Conservation (phyloP, 2,888 invertebrate species). For the Cephonodes hylas region DNA sequence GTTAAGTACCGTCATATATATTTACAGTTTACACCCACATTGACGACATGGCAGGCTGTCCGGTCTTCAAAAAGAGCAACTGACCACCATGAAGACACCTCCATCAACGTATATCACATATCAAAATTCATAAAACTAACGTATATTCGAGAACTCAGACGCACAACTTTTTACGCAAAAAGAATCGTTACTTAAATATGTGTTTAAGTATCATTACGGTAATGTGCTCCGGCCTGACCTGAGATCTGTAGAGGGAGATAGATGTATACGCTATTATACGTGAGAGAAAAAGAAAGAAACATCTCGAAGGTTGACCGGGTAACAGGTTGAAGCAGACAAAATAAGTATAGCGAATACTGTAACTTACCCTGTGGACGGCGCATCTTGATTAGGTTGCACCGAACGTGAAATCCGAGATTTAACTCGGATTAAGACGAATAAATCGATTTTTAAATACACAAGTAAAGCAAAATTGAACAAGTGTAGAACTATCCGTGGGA, state of each 20-base stretch:
- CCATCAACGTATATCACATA: conserved; percentile 14
- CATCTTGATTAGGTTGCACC: conserved; percentile 54
- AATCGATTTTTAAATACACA: background rate
- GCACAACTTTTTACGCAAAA: conserved; percentile 67
- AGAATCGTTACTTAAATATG: conserved; percentile 77
- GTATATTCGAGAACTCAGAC: conserved; percentile 40
- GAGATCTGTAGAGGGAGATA: conserved; percentile 54
- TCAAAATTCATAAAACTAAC: conserved; percentile 18
- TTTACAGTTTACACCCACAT: conserved; percentile 63
- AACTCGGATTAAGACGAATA: conserved; percentile 34
- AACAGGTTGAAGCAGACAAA: conserved; percentile 77
- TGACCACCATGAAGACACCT: conserved; percentile 7
- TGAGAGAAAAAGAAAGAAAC: conserved; percentile 42
- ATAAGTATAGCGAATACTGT: conserved; percentile 72
- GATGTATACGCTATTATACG: conserved; percentile 29
- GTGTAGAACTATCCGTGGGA: no score
- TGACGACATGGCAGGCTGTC: conserved; percentile 59
- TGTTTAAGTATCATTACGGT: conserved; percentile 80
- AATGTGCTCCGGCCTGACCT: conserved; percentile 73
- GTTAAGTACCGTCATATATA: no score
- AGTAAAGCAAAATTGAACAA: no score
- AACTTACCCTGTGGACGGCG: conserved; percentile 59
- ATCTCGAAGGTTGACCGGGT: conserved; percentile 71
- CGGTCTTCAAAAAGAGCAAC: conserved; percentile 23
- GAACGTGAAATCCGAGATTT: conserved; percentile 26